Percentiles rank a stretch among this genome's conserved stretches.
phyloP scores from a whole-genome alignment of 2,888 invertebrate genomes.

The Aromia moschata region DNA sequence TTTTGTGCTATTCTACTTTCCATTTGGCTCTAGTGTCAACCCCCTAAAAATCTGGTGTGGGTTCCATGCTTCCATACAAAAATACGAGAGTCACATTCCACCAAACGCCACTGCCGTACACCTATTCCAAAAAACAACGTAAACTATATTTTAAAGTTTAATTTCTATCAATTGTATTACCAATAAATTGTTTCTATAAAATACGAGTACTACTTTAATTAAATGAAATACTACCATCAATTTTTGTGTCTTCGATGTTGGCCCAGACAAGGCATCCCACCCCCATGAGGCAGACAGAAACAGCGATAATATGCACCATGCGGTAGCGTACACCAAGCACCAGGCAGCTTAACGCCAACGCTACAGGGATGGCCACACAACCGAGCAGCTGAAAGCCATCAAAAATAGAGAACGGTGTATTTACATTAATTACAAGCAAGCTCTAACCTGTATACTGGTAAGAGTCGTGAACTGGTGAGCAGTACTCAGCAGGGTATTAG shows the following conservation, averaged over 20 bases:
- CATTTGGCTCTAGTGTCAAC: too few relatives aligned
- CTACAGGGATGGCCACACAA: constrained; percentile 86
- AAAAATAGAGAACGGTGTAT: constrained; percentile 23
- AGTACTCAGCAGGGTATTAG: constrained; percentile 82
- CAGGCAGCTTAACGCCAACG: constrained; percentile 79
- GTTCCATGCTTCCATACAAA: too few relatives aligned
- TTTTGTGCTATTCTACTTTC: too few relatives aligned
- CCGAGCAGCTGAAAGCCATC: constrained; percentile 77
- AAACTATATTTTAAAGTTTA: too few relatives aligned
- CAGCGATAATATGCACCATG: constrained; percentile 80
- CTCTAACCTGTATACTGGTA: constrained; percentile 73
- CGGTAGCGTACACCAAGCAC: constrained; percentile 80
- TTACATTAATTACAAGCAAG: constrained; percentile 6
- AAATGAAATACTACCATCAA: constrained; percentile 64
- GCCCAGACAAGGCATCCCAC: constrained; percentile 86
- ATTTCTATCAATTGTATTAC: too few relatives aligned
- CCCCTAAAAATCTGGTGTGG: too few relatives aligned
- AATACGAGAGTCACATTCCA: too few relatives aligned
- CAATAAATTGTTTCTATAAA: too few relatives aligned
- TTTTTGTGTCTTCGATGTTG: constrained; percentile 77
- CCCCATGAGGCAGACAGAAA: constrained; percentile 81
- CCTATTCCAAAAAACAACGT: too few relatives aligned
- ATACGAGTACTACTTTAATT: too few relatives aligned
- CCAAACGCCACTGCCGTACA: too few relatives aligned
- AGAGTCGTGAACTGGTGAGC: constrained; percentile 81